phyloP scores from a whole-genome alignment of 2,797 vertebrate genomes.

The Sorex maritimensis region DNA sequence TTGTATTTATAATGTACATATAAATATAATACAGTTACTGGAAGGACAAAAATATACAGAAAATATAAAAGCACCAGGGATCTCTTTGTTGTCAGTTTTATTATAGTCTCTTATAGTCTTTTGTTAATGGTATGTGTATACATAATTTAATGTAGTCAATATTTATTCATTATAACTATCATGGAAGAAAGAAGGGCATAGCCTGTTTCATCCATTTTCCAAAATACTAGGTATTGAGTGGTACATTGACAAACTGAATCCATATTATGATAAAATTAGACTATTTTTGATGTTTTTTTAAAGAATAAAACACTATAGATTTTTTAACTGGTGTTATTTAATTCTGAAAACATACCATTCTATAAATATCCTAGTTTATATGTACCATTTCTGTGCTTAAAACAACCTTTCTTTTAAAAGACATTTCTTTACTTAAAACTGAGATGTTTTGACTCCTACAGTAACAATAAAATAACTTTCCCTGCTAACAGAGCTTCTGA shows the following conservation, averaged over 20 bases:
- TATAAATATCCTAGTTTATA: constrained; percentile 11
- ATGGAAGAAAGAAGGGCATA: neutral
- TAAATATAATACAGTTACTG: too few species aligned
- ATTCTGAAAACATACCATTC: constrained; percentile 13
- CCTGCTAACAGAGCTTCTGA: neutral
- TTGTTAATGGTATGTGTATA: neutral
- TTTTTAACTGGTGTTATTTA: neutral
- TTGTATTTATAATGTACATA: too few species aligned
- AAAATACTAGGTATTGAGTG: neutral
- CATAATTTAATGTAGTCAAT: neutral
- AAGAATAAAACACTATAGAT: neutral
- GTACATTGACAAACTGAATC: neutral
- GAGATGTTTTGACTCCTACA: constrained; percentile 29
- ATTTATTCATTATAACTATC: constrained; percentile 35
- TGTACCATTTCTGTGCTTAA: constrained; percentile 17
- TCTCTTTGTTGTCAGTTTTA: neutral
- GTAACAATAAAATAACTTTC: constrained; percentile 34
- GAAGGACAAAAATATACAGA: neutral
- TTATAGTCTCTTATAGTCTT: neutral
- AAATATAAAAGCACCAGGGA: constrained; percentile 1
- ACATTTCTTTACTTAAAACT: constrained; percentile 39
- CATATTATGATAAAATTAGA: neutral
- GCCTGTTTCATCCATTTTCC: neutral
- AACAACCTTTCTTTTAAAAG: neutral
- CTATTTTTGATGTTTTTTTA: neutral